These are phyloP conservation scores for Dorcus parallelipipedus DNA, from an alignment of 2,888 invertebrate genomes.

Conservation along the genomic window DNA sequence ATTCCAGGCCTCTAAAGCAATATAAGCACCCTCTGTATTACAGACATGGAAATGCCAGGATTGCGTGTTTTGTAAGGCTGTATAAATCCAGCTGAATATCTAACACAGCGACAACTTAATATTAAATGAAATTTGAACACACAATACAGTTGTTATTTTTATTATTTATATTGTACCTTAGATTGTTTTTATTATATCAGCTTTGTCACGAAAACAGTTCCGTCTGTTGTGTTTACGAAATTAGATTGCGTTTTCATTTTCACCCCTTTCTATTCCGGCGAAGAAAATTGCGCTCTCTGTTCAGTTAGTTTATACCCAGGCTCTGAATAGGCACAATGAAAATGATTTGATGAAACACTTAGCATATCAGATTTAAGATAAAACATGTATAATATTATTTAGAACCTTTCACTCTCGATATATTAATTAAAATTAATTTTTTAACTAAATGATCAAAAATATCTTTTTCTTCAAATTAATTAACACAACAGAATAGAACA, in stretches of 20 bases:
- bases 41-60: slow-evolving; percentile 39
- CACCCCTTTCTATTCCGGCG: slow-evolving; percentile 6
- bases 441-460: no score
- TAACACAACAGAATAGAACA: no score
- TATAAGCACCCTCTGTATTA: slow-evolving; percentile 38
- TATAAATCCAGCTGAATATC: slow-evolving; percentile 10
- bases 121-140: slow-evolving; percentile 2
- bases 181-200: neutral
- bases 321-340: neutral
- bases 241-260: slow-evolving; percentile 14
- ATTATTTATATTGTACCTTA: slow-evolving; percentile 12
- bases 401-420: no score
- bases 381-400: no score
- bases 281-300: slow-evolving; percentile 1
- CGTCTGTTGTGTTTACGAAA: slow-evolving; percentile 8
- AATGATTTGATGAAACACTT: neutral
- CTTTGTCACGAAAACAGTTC: slow-evolving; percentile 17
- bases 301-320: neutral
- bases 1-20: slow-evolving; percentile 20
- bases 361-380: no score
- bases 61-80: slow-evolving; percentile 36
- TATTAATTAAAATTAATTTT: no score
- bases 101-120: neutral
- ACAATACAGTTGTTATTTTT: slow-evolving; percentile 1
- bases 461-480: no score